These are phyloP conservation scores for Anhinga rufa DNA, from an alignment of 2,113 vertebrate species.

Conservation along the genomic window DNA sequence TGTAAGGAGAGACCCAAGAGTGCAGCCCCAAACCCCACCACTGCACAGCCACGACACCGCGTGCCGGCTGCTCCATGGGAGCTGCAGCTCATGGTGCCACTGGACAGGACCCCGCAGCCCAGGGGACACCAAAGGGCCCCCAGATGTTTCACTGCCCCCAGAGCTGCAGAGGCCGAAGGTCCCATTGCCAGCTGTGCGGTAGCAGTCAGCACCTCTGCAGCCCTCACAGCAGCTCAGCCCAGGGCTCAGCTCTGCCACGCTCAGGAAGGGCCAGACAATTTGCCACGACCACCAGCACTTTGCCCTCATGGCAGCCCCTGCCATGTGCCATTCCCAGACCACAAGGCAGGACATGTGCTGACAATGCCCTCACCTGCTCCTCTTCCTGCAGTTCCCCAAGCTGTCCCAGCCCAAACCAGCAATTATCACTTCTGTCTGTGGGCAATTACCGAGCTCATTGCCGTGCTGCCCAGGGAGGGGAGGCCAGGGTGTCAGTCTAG, in stretches of 20 bases:
- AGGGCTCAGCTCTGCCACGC: background rate
- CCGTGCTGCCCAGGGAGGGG: rapidly evolving
- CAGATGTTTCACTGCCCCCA: background rate
- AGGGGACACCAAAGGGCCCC: no score
- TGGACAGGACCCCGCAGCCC: rapidly evolving
- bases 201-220: background rate
- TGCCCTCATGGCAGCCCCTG: background rate
- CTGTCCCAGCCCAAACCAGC: background rate
- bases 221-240: background rate
- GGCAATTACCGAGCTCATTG: rapidly evolving
- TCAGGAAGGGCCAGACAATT: background rate
- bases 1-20: background rate
- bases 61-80: background rate
- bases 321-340: background rate
- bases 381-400: background rate
- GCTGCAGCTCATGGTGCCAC: background rate
- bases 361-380: background rate
- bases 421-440: background rate
- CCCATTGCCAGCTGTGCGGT: rapidly evolving
- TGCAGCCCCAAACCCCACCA: rapidly evolving
- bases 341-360: background rate
- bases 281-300: background rate
- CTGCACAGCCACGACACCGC: rapidly evolving
- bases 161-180: background rate
- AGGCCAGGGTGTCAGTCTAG: background rate